Conservation (phyloP, 1,140 invertebrate genomes). For the Condylostylus longicornis region DNA sequence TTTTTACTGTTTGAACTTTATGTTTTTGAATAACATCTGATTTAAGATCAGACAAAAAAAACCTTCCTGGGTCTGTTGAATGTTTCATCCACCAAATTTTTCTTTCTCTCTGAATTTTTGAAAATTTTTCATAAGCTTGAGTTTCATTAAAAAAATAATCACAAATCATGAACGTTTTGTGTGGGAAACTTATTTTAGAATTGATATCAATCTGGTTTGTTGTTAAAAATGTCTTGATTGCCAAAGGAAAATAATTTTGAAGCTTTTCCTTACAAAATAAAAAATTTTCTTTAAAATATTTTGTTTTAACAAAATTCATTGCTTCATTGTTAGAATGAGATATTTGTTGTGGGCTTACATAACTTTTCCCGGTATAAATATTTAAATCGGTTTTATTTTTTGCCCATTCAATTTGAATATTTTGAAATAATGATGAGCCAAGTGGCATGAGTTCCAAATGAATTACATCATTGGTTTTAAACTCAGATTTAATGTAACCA, state of each 20-base stretch:
- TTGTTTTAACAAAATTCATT: neutral
- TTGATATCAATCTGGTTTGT: neutral
- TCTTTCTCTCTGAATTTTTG: constrained; percentile 51
- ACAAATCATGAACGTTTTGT: constrained; percentile 11
- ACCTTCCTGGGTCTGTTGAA: constrained; percentile 48
- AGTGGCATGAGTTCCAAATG: constrained; percentile 10
- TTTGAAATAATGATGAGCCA: neutral
- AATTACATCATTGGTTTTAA: constrained; percentile 17
- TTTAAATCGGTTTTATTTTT: neutral
- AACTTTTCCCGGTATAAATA: neutral
- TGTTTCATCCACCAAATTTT: constrained; percentile 67
- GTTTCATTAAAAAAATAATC: constrained; percentile 17
- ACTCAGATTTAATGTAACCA: neutral
- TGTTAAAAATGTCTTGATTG: neutral
- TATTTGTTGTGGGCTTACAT: no score
- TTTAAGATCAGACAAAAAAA: constrained; percentile 39
- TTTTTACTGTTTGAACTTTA: constrained; percentile 19
- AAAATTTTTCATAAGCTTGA: constrained; percentile 20
- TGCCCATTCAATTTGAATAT: constrained; percentile 1
- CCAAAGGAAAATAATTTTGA: constrained; percentile 1
- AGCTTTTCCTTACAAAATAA: neutral
- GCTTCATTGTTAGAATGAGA: no score
- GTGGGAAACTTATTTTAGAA: neutral
- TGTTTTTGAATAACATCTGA: constrained; percentile 20
- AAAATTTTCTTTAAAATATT: neutral